phyloP scores from a whole-genome alignment of 2,888 invertebrate species.

The Hermaeophaga mercurialis region DNA sequence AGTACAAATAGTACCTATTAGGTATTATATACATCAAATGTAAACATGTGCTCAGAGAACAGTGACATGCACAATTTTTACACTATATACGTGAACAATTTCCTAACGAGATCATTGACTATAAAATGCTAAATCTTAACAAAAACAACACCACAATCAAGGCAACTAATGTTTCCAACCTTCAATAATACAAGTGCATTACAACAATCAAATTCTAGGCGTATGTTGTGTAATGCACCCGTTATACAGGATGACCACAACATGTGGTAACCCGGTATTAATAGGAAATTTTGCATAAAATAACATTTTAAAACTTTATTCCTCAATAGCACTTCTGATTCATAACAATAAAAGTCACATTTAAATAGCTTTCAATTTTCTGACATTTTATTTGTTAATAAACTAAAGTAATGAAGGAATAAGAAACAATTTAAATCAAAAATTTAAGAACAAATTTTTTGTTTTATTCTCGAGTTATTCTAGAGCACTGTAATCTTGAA shows the following conservation, averaged over 20 bases:
- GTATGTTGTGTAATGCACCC: slow-evolving; percentile 8
- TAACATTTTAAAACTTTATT: slow-evolving; percentile 9
- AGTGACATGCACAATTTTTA: slow-evolving; percentile 42
- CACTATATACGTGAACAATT: slow-evolving; percentile 42
- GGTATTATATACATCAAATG: slow-evolving; percentile 44
- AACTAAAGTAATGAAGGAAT: neutral
- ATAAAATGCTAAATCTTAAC: slow-evolving; percentile 49
- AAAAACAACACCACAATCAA: slow-evolving; percentile 43
- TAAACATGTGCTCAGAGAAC: slow-evolving; percentile 42
- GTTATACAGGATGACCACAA: neutral
- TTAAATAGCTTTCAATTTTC: neutral
- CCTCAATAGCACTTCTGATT: slow-evolving; percentile 1
- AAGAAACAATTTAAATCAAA: neutral
- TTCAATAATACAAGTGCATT: slow-evolving; percentile 12
- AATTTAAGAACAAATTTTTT: neutral
- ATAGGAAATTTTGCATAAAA: neutral
- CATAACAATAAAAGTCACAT: neutral
- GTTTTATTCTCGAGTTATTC: neutral
- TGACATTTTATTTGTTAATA: neutral
- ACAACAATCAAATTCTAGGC: slow-evolving; percentile 1
- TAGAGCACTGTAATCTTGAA: too few relatives aligned
- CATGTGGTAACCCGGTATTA: neutral
- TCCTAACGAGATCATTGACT: slow-evolving; percentile 53
- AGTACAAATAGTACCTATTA: slow-evolving; percentile 49
- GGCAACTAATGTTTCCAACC: slow-evolving; percentile 35